Evolutionary conservation across 2,797 vertebrate genomes (phyloP).

Genomic region (Buceros bicornis): DNA sequence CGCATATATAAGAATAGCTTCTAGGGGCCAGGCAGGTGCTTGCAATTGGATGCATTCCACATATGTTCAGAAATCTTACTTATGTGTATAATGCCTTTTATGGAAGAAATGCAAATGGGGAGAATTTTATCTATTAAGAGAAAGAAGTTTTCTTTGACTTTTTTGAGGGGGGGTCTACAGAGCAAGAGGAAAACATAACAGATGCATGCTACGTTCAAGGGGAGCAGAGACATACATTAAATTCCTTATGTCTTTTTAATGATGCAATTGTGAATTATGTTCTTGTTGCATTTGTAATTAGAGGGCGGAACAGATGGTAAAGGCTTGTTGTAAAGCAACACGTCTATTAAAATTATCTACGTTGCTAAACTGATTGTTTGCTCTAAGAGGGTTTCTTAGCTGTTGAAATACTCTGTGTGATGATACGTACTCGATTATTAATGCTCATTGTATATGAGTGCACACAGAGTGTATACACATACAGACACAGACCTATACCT

Average conservation of each 20-base stretch:
- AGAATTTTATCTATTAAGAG: constrained; percentile 40
- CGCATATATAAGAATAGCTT: background rate
- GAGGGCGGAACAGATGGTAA: constrained; percentile 81
- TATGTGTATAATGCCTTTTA: constrained; percentile 27
- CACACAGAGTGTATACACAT: background rate
- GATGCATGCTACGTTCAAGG: constrained; percentile 72
- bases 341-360: constrained; percentile 81
- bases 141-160: constrained; percentile 11
- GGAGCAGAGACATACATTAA: constrained; percentile 75
- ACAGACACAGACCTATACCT: constrained; percentile 8
- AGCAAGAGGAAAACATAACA: constrained; percentile 66
- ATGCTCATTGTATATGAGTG: constrained; percentile 67
- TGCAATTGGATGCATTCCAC: background rate
- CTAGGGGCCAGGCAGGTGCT: background rate
- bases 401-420: constrained; percentile 59
- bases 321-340: constrained; percentile 79
- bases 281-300: constrained; percentile 84
- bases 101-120: constrained; percentile 15
- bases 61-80: constrained; percentile 9
- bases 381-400: constrained; percentile 65
- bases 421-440: constrained; percentile 73
- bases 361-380: constrained; percentile 72
- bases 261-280: constrained; percentile 82
- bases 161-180: background rate
- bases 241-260: constrained; percentile 82